A percentile compares a stretch with the other conserved stretches of the same genome.
phyloP scores from a whole-genome alignment of 2,888 invertebrate species.

The Drosophila ustulata region DNA sequence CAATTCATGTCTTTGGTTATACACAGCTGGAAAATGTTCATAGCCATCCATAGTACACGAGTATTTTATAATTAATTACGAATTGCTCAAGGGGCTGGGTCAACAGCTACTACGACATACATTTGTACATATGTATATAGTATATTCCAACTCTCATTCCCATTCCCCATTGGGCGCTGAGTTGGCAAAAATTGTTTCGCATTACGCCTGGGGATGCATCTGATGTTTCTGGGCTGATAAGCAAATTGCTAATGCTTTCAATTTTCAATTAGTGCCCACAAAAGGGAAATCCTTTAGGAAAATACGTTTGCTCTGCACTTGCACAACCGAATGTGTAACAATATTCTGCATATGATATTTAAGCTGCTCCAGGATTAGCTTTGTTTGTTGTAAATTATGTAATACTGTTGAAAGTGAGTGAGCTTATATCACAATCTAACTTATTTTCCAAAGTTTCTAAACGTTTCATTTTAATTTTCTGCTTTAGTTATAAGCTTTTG shows the following conservation, averaged over 20 bases:
- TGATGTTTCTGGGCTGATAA: slow-evolving; percentile 40
- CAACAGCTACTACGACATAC: slow-evolving; percentile 37
- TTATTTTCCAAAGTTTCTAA: too few relatives aligned
- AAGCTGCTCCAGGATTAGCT: slow-evolving; percentile 1
- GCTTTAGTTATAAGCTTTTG: too few relatives aligned
- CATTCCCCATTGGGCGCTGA: slow-evolving; percentile 6
- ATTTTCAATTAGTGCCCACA: slow-evolving; percentile 39
- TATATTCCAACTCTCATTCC: not conserved
- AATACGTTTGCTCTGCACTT: slow-evolving; percentile 6
- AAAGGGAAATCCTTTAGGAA: slow-evolving; percentile 30
- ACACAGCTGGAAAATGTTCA: slow-evolving; percentile 24
- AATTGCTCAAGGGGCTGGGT: slow-evolving; percentile 47
- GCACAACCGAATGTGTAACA: not conserved
- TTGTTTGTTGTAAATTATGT: not conserved
- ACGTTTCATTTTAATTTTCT: too few relatives aligned
- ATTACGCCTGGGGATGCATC: slow-evolving; percentile 12
- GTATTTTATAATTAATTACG: slow-evolving; percentile 50
- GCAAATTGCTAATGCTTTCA: slow-evolving; percentile 39
- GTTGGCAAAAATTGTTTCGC: slow-evolving; percentile 20
- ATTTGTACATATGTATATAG: not conserved
- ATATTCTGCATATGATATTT: not conserved
- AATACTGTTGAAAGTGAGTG: not conserved
- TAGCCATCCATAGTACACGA: not conserved
- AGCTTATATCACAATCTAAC: not conserved
- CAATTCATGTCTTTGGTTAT: slow-evolving; percentile 3